These are phyloP conservation scores for Drosophila ezoana DNA, from an alignment of 2,888 invertebrate genomes.

Conservation along the genomic window DNA sequence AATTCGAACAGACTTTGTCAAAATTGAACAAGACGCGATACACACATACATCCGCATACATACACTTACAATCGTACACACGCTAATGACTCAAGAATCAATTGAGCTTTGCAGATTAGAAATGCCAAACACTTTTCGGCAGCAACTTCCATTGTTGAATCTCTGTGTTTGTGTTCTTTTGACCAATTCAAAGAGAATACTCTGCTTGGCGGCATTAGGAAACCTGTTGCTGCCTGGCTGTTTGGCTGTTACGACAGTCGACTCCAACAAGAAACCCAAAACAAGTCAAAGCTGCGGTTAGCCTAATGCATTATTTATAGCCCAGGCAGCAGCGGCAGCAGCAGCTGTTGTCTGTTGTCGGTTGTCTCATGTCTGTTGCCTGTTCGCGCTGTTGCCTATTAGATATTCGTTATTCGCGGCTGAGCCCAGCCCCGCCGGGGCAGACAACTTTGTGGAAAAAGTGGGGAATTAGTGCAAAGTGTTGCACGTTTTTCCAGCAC, in stretches of 20 bases:
- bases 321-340: slow-evolving; percentile 18
- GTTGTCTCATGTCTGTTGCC: slow-evolving; percentile 6
- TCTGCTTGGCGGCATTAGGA: slow-evolving; percentile 44
- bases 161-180: slow-evolving; percentile 40
- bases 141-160: slow-evolving; percentile 1
- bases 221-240: slow-evolving; percentile 43
- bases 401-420: slow-evolving; percentile 8
- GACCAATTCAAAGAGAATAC: slow-evolving; percentile 36
- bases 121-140: slow-evolving; percentile 3
- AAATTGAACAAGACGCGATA: slow-evolving; percentile 25
- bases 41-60: not conserved
- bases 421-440: slow-evolving; percentile 20
- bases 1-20: slow-evolving; percentile 2
- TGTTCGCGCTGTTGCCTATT: slow-evolving; percentile 7
- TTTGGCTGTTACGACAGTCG: slow-evolving; percentile 53
- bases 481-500: slow-evolving; percentile 62
- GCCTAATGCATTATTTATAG: slow-evolving; percentile 69
- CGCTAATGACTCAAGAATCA: slow-evolving; percentile 1
- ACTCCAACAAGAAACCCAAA: slow-evolving; percentile 29
- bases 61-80: not conserved
- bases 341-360: slow-evolving; percentile 17
- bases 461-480: slow-evolving; percentile 65
- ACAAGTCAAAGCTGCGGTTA: slow-evolving; percentile 56
- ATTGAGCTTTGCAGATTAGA: not conserved
- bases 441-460: slow-evolving; percentile 43